Base-by-base conservation (phyloP, 2,113 vertebrate genomes). In the Brachyhypopomus occidentalis region DNA sequence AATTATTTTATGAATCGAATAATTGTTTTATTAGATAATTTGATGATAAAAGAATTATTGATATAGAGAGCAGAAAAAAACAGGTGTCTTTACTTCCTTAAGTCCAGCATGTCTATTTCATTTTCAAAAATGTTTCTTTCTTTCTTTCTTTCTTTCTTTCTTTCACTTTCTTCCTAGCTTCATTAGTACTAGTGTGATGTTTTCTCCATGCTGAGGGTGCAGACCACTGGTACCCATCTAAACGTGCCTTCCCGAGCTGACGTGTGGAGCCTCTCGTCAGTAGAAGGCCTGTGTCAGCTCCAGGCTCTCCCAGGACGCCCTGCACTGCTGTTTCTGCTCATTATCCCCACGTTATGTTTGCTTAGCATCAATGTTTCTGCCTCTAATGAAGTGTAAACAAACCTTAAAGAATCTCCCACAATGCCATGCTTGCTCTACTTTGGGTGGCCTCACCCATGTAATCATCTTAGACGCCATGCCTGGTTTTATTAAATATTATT, bases 341-440 rank as follows among this genome's bases (percentile, higher is more conserved):
- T 69, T 75, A 72, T 45, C 67, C 82, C 80, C 78, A 25, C 4
- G 30, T 78, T 85, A 75, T 56, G 8, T 77, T 86, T 41, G 74
- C 12, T 83, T 76, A 69, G 52, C 56, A 27, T 77, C 23, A 64
- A 22, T 12, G 1, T 67, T 30, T 52, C 38, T 69, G 23, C 36
- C n/a, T 69, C 0, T 77, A 79, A 84, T 84, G 45, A 34, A 79
- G 38, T 16, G 25, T 38, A 69, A 41, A 55, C 64, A 2, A 20
- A 55, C 71, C 38, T 79, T 22, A 38, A 38, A 36, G 20, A 66
- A 34, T 66, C 34, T 25, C 17, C 16, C 63, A 66, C 25, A 36
- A 69, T 69, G 64, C 34, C 64, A 38, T 23, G 11, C n/a, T 69
- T 38, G 19, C 20, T 69, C 38, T 38, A 17, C 64, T 38, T 36